Base-by-base conservation (phyloP, 2,797 vertebrate genomes). In the Hybognathus amarus region DNA sequence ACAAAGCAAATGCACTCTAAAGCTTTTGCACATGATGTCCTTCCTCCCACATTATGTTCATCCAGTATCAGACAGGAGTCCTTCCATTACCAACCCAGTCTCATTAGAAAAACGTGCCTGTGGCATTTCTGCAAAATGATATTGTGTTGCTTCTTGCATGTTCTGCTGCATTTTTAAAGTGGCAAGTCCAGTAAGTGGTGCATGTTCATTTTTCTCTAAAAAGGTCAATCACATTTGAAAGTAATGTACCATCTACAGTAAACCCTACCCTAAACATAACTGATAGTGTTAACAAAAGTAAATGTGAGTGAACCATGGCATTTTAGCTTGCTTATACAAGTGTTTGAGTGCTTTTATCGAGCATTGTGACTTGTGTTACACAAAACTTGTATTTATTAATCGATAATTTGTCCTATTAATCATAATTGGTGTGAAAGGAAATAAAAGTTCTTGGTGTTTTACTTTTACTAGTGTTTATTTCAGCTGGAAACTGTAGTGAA, bases 1-100 rank as follows among this genome's bases (percentile, higher is more conserved):
- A 59, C 22, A 80, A 50, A 75, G 70, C 70, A 64, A 56, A 50
- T 77, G 71, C 63, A 74, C 79, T 79, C 79, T 45, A 85, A 85
- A 77, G 50, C 77, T 50, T 78, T 82, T 84, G 74, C 59, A 76
- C 63, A 61, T 45, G 38, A 71, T 47, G 24, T 66, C 33, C 38
- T 77, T 67, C 71, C 50, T 69, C 80, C 61, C 68, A 88, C 78
- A 47, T 67, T 73, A 64, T 83, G 30, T 70, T 67, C 17, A 66
- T 64, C 68, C 4, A 30, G 38, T 59, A 77, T 85, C 27, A 76
- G 78, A 61, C 67, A 66, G 63, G 52, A 61, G 40, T 73, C 45
- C 47, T 84, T 61, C n/a, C 64, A 54, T 85, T 61, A 59, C 69
- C 27, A 47, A 69, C 20, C 38, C 27, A 63, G 20, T 22, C 47